A percentile compares a stretch with the other conserved stretches of the same genome.
phyloP scores from a whole-genome alignment of 2,797 vertebrate species.

The Xiphorhynchus erythropygius region DNA sequence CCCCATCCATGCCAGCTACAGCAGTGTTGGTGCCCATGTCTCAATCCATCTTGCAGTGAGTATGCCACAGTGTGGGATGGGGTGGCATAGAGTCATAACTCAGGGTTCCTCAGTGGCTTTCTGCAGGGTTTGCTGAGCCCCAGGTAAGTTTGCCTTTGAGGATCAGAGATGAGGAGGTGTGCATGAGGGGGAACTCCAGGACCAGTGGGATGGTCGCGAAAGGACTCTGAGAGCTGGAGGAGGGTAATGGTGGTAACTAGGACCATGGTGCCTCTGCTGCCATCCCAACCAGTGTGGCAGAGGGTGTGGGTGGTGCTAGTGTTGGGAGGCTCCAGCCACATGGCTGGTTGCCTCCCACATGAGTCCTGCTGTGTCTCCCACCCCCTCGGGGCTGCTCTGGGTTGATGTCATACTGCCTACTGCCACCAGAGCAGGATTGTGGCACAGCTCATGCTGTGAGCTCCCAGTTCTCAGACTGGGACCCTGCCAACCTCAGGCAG shows the following conservation, averaged over 20 bases:
- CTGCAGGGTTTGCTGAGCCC: background rate
- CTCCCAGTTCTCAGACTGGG: background rate
- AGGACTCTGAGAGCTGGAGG: background rate
- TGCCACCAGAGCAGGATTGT: background rate
- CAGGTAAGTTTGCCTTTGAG: background rate
- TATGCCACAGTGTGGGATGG: background rate
- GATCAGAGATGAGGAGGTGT: background rate
- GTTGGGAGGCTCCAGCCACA: background rate
- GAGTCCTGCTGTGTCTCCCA: background rate
- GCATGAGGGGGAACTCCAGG: background rate
- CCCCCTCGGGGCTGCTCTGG: background rate
- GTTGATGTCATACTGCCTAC: fast-evolving
- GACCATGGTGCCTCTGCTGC: background rate
- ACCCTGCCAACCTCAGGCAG: background rate
- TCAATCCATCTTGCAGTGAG: background rate
- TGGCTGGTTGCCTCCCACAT: background rate
- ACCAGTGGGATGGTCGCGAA: background rate
- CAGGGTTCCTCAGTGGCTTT: background rate
- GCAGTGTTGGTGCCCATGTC: fast-evolving
- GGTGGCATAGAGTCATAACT: background rate
- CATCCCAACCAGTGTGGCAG: background rate
- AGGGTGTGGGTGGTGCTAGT: background rate
- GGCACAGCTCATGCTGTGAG: fast-evolving
- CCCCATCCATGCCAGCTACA: fast-evolving
- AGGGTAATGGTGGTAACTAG: background rate